A percentile compares a stretch with the other conserved stretches of the same genome.
Evolutionary conservation across 1,140 invertebrate species (phyloP).

Genomic region (Nymphalis io): DNA sequence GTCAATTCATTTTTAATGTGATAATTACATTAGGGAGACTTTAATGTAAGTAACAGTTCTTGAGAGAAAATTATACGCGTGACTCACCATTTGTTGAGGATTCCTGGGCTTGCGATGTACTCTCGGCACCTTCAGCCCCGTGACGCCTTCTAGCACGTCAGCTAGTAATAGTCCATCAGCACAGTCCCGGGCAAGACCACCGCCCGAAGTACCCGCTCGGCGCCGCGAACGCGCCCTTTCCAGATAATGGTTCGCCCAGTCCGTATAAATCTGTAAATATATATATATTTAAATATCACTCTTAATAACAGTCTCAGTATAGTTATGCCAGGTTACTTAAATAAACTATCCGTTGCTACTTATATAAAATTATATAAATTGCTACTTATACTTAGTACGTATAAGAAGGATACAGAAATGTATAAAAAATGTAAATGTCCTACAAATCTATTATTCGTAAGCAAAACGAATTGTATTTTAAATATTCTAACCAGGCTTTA

Average conservation of each 20-base stretch:
- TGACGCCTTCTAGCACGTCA: conserved; percentile 96
- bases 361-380: too few relatives aligned
- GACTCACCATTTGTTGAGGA: conserved; percentile 94
- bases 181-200: conserved; percentile 91
- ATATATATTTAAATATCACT: background rate
- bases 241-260: conserved; percentile 98
- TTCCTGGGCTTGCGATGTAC: conserved; percentile 93
- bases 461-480: too few relatives aligned
- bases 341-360: too few relatives aligned
- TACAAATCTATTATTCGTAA: too few relatives aligned
- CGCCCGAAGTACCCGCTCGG: conserved; percentile 88
- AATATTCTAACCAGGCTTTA: too few relatives aligned
- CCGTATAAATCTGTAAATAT: conserved; percentile 92
- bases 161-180: conserved; percentile 94
- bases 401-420: too few relatives aligned
- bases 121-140: conserved; percentile 93
- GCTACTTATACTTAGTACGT: too few relatives aligned
- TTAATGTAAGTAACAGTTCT: background rate
- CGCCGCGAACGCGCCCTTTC: conserved; percentile 93
- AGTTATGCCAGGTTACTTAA: background rate
- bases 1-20: too few relatives aligned
- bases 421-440: too few relatives aligned
- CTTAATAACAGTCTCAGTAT: background rate
- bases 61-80: background rate
- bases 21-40: too few relatives aligned